Percentiles rank a stretch among this genome's conserved stretches.
Evolutionary conservation across 1,140 invertebrate species (phyloP).

Genomic region (Apis dorsata): DNA sequence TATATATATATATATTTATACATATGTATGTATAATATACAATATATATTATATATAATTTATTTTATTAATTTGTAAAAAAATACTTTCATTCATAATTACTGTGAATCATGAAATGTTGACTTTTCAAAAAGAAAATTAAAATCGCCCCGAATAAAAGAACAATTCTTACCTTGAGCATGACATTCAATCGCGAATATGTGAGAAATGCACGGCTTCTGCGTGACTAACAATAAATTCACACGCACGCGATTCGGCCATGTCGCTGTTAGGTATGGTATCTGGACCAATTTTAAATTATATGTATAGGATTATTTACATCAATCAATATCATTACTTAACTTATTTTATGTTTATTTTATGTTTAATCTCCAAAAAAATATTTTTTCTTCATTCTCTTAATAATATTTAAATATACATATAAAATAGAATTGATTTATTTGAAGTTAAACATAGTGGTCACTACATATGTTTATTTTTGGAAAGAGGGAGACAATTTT

Average conservation of each 20-base stretch:
- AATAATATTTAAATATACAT: not conserved
- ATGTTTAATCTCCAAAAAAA: not conserved
- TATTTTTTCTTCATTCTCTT: not conserved
- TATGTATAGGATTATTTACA: not conserved
- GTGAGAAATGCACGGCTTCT: slow-evolving; percentile 34
- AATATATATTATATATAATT: too few species aligned
- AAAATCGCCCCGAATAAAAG: not conserved
- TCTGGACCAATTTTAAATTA: not conserved
- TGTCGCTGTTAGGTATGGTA: not conserved
- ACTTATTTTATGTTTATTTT: not conserved
- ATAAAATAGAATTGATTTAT: not conserved
- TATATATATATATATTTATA: too few species aligned
- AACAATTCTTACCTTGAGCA: slow-evolving; percentile 30
- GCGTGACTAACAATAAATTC: slow-evolving; percentile 34
- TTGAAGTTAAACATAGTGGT: too few species aligned
- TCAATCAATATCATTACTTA: not conserved
- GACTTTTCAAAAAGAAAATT: not conserved
- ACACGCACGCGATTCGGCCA: not conserved
- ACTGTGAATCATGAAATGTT: not conserved
- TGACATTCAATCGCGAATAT: slow-evolving; percentile 22
- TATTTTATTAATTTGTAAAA: too few species aligned
- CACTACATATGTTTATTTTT: too few species aligned
- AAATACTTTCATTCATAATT: not conserved
- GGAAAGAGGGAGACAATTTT: too few species aligned
- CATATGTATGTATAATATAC: too few species aligned